Evolutionary conservation across 2,113 vertebrate genomes (phyloP), one percentile per base, ranked within the genome.

Genomic region (Apodemus speciosus): DNA sequence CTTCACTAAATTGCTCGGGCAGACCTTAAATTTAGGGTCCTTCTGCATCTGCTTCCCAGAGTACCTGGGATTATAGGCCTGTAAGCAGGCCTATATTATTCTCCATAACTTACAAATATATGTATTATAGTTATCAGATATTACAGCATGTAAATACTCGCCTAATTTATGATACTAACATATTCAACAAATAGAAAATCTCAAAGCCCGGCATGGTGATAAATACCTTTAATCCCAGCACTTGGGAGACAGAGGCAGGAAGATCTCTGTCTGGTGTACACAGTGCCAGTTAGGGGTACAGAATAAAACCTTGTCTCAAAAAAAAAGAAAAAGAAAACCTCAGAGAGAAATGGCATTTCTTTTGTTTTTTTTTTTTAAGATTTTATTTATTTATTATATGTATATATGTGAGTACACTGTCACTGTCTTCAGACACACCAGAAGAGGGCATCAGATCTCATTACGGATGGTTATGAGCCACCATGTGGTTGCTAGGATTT

Each of bases 131-230:
- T 25, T 84, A 93, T 53, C 23, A 83, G 91, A 35, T 53, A 92
- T 35, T 86, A 84, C 21, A 23, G 21, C 58, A 60, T 60, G 58
- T 83, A 92, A 91, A 71, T 46, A 85, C 30, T 73, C 5, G 53
- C 49, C n/a, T 80, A 73, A 69, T 85, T 76, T 79, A 68, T 85
- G 27, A 56, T 92, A 88, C 43, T 60, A 93, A 90, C 25, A 51
- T 25, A 20, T 71, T 92, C 77, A 81, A 14, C 35, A 68, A 68
- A 68, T 6, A 68, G 66, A 68, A 35, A 35, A 68, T 32, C 66
- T n/a, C 66, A 68, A 68, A 35, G 66, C 66, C 66, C n/a, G 5
- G 58, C 21, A 23, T 25, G 25, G 25, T 62, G 60, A 27, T 62
- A 62, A 62, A 27, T 27, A 27, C 60, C 25, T 60, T 62, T 62